phyloP scores from a whole-genome alignment of 2,797 vertebrate genomes.

The Rhinatrema bivittatum region DNA sequence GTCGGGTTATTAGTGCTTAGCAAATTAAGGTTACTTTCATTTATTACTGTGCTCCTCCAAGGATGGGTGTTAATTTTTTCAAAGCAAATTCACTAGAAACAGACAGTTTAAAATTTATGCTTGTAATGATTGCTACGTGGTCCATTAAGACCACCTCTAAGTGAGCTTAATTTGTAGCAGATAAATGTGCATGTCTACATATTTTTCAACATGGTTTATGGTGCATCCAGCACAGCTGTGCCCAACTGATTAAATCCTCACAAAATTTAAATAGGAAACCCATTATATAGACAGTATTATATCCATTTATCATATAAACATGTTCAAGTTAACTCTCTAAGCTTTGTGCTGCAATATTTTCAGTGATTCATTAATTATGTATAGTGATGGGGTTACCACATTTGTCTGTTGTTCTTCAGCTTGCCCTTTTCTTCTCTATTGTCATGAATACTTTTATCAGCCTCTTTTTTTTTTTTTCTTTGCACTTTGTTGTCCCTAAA shows the following conservation, averaged over 20 bases:
- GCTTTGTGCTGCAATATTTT: conserved; percentile 15
- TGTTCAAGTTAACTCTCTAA: conserved; percentile 48
- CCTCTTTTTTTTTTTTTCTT: not conserved
- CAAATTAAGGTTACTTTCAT: conserved; percentile 66
- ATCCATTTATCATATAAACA: conserved; percentile 59
- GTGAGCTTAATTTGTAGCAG: conserved; percentile 76
- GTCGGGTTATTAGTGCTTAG: conserved; percentile 57
- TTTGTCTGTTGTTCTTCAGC: conserved; percentile 28
- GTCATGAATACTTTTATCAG: conserved; percentile 22
- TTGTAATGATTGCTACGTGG: conserved; percentile 68
- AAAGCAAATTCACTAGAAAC: conserved; percentile 63
- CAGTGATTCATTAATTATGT: conserved; percentile 43
- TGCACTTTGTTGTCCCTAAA: not conserved
- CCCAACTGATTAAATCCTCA: conserved; percentile 70
- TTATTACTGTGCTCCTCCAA: conserved; percentile 55
- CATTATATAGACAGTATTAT: conserved; percentile 69
- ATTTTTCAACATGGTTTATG: conserved; percentile 71
- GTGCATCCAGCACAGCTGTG: conserved; percentile 67
- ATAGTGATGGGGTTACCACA: conserved; percentile 20
- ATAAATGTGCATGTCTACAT: conserved; percentile 71
- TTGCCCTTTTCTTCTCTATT: conserved; percentile 16
- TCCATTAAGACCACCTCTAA: conserved; percentile 75
- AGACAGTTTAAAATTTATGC: conserved; percentile 69
- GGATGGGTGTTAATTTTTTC: conserved; percentile 58
- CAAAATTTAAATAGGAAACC: conserved; percentile 77